These are phyloP conservation scores for Zelleria hepariella DNA, from an alignment of 2,888 invertebrate species.

Conservation along the genomic window DNA sequence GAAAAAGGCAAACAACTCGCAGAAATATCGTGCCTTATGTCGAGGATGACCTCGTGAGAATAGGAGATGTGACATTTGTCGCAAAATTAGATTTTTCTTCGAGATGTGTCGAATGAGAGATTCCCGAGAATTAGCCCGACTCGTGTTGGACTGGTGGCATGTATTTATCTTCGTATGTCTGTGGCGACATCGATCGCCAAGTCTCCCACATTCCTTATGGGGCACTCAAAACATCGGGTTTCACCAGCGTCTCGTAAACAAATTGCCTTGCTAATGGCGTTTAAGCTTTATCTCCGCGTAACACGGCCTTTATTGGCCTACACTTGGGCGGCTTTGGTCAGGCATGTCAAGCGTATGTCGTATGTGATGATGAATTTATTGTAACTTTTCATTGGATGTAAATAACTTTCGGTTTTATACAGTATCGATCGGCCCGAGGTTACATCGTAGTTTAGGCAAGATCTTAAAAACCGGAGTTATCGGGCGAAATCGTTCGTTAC, in stretches of 20 bases:
- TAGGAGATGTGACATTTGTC: too few species aligned
- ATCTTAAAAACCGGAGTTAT: too few species aligned
- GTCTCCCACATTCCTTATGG: conserved; percentile 44
- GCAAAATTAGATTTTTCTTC: too few species aligned
- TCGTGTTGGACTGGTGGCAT: too few species aligned
- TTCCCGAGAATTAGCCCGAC: too few species aligned
- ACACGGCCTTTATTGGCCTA: conserved; percentile 19
- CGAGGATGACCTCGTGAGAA: too few species aligned
- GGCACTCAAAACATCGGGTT: conserved; percentile 37
- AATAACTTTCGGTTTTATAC: conserved; percentile 31
- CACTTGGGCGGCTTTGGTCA: conserved; percentile 17
- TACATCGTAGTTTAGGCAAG: too few species aligned
- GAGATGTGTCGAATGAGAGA: too few species aligned
- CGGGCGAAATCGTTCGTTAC: too few species aligned
- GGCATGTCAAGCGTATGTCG: conserved; percentile 28
- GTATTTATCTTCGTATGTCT: conserved; percentile 25
- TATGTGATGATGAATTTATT: conserved; percentile 10
- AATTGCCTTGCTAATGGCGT: conserved; percentile 19
- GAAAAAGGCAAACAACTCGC: too few species aligned
- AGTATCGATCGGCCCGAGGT: conserved; percentile 39
- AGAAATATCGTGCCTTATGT: too few species aligned
- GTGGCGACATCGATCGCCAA: conserved; percentile 23
- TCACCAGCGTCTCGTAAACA: conserved; percentile 42
- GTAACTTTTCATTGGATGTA: conserved; percentile 3
- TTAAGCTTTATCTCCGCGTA: conserved; percentile 18